Percentiles rank a stretch among this genome's conserved stretches.
Evolutionary conservation across 2,797 vertebrate genomes (phyloP).

Genomic region (Lemur catta): DNA sequence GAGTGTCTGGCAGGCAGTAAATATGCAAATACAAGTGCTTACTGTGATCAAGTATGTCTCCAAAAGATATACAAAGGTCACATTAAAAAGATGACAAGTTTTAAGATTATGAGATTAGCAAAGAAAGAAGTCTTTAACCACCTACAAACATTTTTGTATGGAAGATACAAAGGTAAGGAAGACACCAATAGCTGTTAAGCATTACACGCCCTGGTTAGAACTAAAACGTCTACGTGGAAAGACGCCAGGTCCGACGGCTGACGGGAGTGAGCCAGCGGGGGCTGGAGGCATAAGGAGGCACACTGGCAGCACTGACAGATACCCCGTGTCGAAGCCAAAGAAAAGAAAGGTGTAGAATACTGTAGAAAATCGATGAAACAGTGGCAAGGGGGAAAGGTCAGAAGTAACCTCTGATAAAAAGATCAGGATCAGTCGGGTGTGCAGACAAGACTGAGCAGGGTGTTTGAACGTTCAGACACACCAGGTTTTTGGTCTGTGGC

Average conservation of each 20-base stretch:
- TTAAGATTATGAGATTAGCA: not conserved
- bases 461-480: not conserved
- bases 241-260: fast-evolving
- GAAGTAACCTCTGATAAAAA: not conserved
- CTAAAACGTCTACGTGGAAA: not conserved
- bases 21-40: fast-evolving
- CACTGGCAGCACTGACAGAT: fast-evolving
- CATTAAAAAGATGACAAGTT: not conserved
- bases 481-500: fast-evolving
- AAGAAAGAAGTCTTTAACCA: fast-evolving
- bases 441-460: too few relatives aligned
- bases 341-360: not conserved
- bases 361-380: fast-evolving
- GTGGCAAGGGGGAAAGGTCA: fast-evolving
- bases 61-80: not conserved
- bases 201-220: not conserved
- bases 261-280: fast-evolving
- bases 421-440: too few relatives aligned
- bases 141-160: not conserved
- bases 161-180: not conserved
- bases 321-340: fast-evolving
- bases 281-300: not conserved
- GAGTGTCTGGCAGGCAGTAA: fast-evolving
- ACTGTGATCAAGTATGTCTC: not conserved
- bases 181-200: not conserved